Percentiles rank a stretch among this genome's conserved stretches.
Evolutionary conservation across 2,797 vertebrate genomes (phyloP).

Genomic region (Euthynnus affinis): DNA sequence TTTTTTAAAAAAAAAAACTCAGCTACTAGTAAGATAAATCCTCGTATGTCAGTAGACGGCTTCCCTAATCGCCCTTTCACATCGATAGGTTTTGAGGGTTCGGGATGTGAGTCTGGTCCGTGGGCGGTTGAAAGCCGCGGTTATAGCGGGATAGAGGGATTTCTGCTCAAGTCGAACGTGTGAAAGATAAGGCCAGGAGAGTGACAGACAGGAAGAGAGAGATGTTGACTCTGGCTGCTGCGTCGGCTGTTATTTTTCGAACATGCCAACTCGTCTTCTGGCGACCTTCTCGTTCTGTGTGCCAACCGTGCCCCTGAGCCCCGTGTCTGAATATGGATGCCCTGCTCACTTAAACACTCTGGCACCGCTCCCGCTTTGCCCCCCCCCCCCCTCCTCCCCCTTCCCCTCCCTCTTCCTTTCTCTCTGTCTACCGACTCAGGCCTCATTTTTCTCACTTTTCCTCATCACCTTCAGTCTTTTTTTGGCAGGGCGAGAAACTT

Average conservation of each 20-base stretch:
- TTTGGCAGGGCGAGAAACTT: constrained; percentile 50
- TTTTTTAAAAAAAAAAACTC: too few relatives aligned
- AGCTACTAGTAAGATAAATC: constrained; percentile 2
- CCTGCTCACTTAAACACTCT: constrained; percentile 63
- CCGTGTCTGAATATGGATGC: constrained; percentile 81
- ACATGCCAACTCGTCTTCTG: constrained; percentile 52
- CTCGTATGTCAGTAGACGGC: background rate
- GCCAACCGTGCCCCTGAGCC: constrained; percentile 66
- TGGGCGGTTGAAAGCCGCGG: background rate
- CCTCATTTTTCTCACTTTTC: constrained; percentile 66
- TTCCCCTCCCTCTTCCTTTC: background rate
- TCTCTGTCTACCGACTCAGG: constrained; percentile 28
- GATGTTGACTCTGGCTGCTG: constrained; percentile 61
- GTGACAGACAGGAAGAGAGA: constrained; percentile 49
- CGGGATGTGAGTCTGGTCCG: background rate
- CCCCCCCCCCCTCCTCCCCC: constrained; percentile 9
- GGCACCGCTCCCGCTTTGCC: constrained; percentile 43
- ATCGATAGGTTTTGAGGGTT: background rate
- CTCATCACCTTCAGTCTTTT: constrained; percentile 59
- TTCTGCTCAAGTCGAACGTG: constrained; percentile 19
- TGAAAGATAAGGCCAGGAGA: constrained; percentile 16
- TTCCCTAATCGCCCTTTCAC: background rate
- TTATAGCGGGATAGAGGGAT: constrained; percentile 1
- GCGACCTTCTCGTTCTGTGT: constrained; percentile 73
- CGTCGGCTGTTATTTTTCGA: constrained; percentile 56